Evolutionary conservation across 2,113 vertebrate genomes (phyloP), one percentile per base, ranked within the genome.

Genomic region (Calyptommatus sinebrachiatus): DNA sequence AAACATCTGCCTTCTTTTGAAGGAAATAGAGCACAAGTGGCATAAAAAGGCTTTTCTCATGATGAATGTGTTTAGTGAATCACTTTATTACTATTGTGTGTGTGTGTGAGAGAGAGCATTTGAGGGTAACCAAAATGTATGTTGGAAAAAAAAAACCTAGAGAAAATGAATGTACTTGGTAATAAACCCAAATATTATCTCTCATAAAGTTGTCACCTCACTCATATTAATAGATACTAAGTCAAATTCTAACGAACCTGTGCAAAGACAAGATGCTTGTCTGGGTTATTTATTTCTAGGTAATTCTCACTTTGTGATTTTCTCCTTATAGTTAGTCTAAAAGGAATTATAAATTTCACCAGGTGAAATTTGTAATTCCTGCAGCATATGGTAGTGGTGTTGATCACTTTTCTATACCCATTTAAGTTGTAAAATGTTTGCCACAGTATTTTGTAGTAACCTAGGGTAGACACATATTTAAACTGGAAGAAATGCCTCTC

Each of bases 1-100:
- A 45, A 29, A 73, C 46, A 73, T 7, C 75, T 81, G 60, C 70
- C 65, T 72, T 70, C 45, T 76, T 62, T 80, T 70, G 41, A 78
- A 76, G 41, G 66, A 68, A 76, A 71, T 70, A 74, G 26, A 73
- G 74, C 73, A 21, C 28, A 31, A 1, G 65, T 79, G 83, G n/a
- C 41, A 80, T 9, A 81, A 3, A 81, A 62, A 76, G 20, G 4
- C 70, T 48, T 72, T 75, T 71, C 74, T 21, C 57, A 12, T 72
- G 69, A 73, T 66, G n/a, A 83, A 76, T 24, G 46, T 62, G 10
- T 50, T 71, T 26, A 24, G 21, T 66, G 2, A 41, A 65, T 63
- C n/a, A 66, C 5, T 9, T 46, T 68, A 50, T 79, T 72, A 48
- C 80, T 78, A 61, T 24, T 10, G 53, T 57, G 53, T 57, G 14